Base-by-base conservation (phyloP, 2,113 vertebrate species). In the Macaca mulatta region DNA sequence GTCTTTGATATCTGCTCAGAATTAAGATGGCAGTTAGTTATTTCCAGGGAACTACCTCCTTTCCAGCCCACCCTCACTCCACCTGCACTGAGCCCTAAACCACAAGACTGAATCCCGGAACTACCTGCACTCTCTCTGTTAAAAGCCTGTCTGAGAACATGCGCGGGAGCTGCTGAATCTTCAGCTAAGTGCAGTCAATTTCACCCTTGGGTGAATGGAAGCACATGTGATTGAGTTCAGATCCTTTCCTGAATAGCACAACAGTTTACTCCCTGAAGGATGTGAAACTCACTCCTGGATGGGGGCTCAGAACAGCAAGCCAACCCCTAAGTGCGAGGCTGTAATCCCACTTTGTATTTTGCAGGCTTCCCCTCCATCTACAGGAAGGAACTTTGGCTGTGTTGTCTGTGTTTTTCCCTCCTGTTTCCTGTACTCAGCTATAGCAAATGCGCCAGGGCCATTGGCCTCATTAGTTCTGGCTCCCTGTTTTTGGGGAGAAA, bases 321-420 rank as follows among this genome's bases (percentile, higher is more conserved):
- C 97, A 98, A 75, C 9, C 30, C 45, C 92, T 52, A 81, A 95
- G 80, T 89, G 38, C 40, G 32, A 94, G 84, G 83, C 94, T 95
- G 81, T n/a, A 87, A 22, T 93, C 45, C 50, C 85, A 61, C 93
- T 94, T 97, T 55, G 52, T 98, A 93, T 98, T 98, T 98, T 97
- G 98, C 97, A 89, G 78, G 85, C 96, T 97, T 98, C 97, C 94
- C 78, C 83, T 89, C 95, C 8, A 74, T 98, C 94, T 98, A 98
- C 98, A 98, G 98, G 98, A 99, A 98, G 97, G 77, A 81, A 97
- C 93, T 74, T 0, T 16, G 91, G 85, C 67, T 97, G 70, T 91
- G 94, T 6, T 57, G 96, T 93, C 59, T 48, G 27, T 98, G 96
- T 97, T 97, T 96, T 87, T 92, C 72, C 96, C 93, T 96, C 89